Evolutionary conservation across 2,113 vertebrate genomes (phyloP), one percentile per base, ranked within the genome.

Genomic region (Sander lucioperca): DNA sequence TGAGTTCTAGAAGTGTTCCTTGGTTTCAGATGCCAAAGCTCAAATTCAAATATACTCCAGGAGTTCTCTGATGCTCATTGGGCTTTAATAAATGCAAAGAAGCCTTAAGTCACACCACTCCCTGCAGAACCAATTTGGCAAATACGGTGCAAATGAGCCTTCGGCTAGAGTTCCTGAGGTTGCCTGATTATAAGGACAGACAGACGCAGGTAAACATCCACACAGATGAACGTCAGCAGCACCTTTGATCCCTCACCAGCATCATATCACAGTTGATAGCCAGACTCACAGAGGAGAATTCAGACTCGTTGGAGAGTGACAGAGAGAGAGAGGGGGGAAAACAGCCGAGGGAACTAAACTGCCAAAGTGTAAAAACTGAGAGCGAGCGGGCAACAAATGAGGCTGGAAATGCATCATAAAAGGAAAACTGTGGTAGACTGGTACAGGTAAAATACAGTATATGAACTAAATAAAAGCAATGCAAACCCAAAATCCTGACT

Each of bases 61-160:
- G 36, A 56, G 50, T 36, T 48, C 6, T 70, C 14, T 64, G 43
- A 62, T 48, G 39, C 25, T 63, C 62, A 51, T 39, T 77, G 54
- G 63, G 45, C 15, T 48, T 68, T 48, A 59, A 66, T 30, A 59
- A 58, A 61, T 62, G 23, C 33, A 67, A 45, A 56, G 61, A 76
- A 80, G 19, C 5, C 4, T 70, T 33, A 43, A 63, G 23, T n/a
- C 5, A 7, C 23, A 56, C 25, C 50, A n/a, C 15, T 82, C 61
- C 80, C 73, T 23, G 36, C 5, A 64, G 58, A 85, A 59, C 61
- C 54, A 50, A 80, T 87, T 83, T 77, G 63, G 69, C 33, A 72
- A 74, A 61, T 15, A 45, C 78, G 47, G 54, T 62, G 48, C 16
- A 50, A 59, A 57, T 23, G 36, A 51, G 57, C 83, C 43, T 39